Evolutionary conservation across 2,113 vertebrate species (phyloP), one percentile per base, ranked within the genome.

Genomic region (Nycticebus coucang): DNA sequence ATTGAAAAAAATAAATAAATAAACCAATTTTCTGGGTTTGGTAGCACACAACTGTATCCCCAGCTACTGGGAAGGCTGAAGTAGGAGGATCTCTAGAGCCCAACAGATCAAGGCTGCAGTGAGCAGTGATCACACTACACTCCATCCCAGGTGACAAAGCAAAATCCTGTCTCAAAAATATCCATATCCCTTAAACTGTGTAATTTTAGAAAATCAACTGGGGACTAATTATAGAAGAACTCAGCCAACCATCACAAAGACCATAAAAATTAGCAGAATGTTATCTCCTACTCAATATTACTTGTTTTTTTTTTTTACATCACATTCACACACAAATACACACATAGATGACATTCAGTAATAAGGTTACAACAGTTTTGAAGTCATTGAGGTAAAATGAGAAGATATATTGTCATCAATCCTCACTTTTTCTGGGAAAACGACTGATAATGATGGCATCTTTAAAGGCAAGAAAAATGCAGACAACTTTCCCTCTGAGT

Each of bases 191-290:
- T 77, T 87, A 68, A 95, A 82, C 33, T 19, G 1, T 95, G 17
- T 96, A 62, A 95, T 96, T 86, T 74, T 45, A 55, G 64, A 41
- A 86, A 86, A 96, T 28, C 55, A 22, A 93, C 75, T 28, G 78
- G 6, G 6, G 93, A 7, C 24, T 95, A 95, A 82, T 96, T 97
- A 96, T 66, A 92, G 66, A 85, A n/a, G 93, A 98, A 95, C 64
- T 86, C 84, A 95, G 41, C 53, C 74, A 83, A 83, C 24, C 41
- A 59, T 93, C 66, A 45, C 45, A 62, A 92, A 71, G 7, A 83
- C 64, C 17, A 57, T 81, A 55, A 91, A 97, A 96, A 87, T 88
- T 74, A 80, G 59, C 45, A 86, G 50, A 91, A 75, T 77, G 4
- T 19, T 24, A 9, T 95, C 57, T 77, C 91, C 69, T 71, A 1